Base-by-base conservation (phyloP, 2,113 vertebrate genomes). In the Petaurus breviceps region DNA sequence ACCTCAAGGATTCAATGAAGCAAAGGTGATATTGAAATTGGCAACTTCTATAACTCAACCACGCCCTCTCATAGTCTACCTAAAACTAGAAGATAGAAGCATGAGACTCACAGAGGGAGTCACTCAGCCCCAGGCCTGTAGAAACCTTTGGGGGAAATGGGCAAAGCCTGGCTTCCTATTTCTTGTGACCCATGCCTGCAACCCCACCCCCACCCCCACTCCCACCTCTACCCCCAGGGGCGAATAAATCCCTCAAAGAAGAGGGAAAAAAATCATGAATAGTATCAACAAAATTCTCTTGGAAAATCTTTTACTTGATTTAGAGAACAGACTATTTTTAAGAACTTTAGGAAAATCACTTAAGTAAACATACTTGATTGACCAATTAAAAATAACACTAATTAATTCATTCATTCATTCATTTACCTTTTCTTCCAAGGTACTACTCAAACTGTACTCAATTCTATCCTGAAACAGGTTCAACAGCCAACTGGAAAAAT, bases 401-500 rank as follows among this genome's bases (percentile, higher is more conserved):
- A 52, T 52, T 52, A 7, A 55, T 4, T 55, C 6, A 55, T 55
- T 55, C 57, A 61, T 61, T 61, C 28, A 61, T 68, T 37, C 31
- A 68, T 68, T 37, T 68, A 68, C 61, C 61, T 68, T 37, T 68
- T 68, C 61, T 37, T 68, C 61, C 31, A 68, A 68, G 22, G 61
- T 4, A 68, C 12, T 68, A 37, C 61, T 68, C 31, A 98, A 51
- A 0, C 0, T 93, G 31, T 92, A 49, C 47, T 97, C 98, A 12
- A 98, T 25, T 3, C 0, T 46, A 0, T 0, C 3, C 0, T 92
- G 28, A 96, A 98, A 98, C 3, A 98, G 93, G 91, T 98, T 98
- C 43, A 98, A 98, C 94, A 98, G 91, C 98, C 97, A 98, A 22
- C 98, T 98, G 89, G 23, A 91, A 91, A 51, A 92, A 54, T 54